These are phyloP conservation scores for Parapsyche elsis DNA, from an alignment of 1,140 invertebrate species.

Conservation along the genomic window DNA sequence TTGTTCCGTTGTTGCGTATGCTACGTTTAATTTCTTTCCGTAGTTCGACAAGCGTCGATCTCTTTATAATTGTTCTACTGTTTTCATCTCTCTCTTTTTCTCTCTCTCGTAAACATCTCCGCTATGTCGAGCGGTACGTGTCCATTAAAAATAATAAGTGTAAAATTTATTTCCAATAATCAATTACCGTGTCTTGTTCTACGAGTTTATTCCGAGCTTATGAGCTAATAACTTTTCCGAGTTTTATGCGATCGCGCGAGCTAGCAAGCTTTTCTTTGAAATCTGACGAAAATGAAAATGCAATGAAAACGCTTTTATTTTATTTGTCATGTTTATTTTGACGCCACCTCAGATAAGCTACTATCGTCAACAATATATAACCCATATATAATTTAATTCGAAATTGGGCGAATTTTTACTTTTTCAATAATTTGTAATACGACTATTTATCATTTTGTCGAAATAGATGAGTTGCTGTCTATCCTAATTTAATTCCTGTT, in stretches of 20 bases:
- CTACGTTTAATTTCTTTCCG: not conserved
- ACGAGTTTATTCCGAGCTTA: conserved; percentile 31
- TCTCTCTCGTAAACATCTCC: not conserved
- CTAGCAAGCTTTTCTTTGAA: conserved; percentile 3
- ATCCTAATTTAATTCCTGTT: too few relatives aligned
- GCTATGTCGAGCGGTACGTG: not conserved
- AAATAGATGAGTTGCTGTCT: too few relatives aligned
- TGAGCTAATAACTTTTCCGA: not conserved
- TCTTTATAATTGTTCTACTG: not conserved
- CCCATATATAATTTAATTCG: too few relatives aligned
- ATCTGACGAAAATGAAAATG: not conserved
- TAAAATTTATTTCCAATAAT: conserved; percentile 32
- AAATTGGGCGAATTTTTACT: too few relatives aligned
- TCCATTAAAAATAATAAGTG: conserved; percentile 34
- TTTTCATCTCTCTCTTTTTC: not conserved
- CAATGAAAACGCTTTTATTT: too few relatives aligned
- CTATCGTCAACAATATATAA: too few relatives aligned
- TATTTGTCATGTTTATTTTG: too few relatives aligned
- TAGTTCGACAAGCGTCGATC: not conserved
- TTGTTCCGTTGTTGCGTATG: too few relatives aligned
- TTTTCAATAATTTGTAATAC: too few relatives aligned
- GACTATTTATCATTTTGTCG: too few relatives aligned
- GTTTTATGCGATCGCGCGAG: not conserved
- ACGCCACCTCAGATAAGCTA: not conserved
- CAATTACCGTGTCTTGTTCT: conserved; percentile 25